phyloP scores from a whole-genome alignment of 1,140 invertebrate genomes.

The Theocolax elegans region DNA sequence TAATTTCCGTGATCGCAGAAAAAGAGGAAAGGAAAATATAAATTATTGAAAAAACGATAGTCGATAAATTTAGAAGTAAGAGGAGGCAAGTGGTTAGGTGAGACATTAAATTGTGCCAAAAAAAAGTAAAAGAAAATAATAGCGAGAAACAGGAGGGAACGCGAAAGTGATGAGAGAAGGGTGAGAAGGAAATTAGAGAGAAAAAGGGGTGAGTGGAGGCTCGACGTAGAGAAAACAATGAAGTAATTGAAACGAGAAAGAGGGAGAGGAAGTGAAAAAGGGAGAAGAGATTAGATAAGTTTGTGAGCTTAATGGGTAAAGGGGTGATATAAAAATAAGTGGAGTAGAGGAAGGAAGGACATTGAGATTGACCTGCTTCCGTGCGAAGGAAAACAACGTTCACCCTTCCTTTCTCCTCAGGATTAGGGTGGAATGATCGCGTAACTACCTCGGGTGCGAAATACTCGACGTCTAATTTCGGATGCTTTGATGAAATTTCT shows the following conservation, averaged over 20 bases:
- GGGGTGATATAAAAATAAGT: slow-evolving; percentile 18
- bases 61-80: neutral
- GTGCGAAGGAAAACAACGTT: neutral
- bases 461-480: slow-evolving; percentile 16
- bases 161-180: neutral
- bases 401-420: neutral
- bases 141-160: slow-evolving; percentile 9
- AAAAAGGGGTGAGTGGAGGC: neutral
- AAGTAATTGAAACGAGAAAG: slow-evolving; percentile 17
- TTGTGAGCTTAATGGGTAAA: slow-evolving; percentile 10
- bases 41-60: too few relatives aligned
- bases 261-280: neutral
- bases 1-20: too few relatives aligned
- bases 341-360: neutral
- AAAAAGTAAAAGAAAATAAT: slow-evolving; percentile 32
- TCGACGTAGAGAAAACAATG: slow-evolving; percentile 6
- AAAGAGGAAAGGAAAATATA: too few relatives aligned
- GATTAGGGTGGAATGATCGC: neutral
- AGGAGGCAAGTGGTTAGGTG: too few relatives aligned
- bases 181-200: neutral
- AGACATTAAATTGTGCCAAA: neutral
- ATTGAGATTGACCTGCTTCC: slow-evolving; percentile 26
- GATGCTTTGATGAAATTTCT: slow-evolving; percentile 17
- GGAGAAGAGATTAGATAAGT: slow-evolving; percentile 2
- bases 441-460: neutral